Evolutionary conservation across 2,888 invertebrate species (phyloP).

Genomic region (Saturnia japonica): DNA sequence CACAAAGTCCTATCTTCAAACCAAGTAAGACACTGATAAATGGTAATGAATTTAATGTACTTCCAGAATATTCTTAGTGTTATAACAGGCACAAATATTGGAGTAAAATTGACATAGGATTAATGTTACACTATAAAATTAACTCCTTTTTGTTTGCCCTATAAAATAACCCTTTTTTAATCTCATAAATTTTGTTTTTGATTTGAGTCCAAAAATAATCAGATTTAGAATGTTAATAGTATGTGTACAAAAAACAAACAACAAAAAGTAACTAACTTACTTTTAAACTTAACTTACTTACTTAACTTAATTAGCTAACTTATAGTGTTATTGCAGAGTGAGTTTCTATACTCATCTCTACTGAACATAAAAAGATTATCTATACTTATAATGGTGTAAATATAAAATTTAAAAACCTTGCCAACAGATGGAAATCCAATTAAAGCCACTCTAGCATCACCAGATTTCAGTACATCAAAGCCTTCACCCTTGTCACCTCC

Average conservation of each 20-base stretch:
- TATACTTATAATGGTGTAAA: background rate
- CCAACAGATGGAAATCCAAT: constrained; percentile 99
- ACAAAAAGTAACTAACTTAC: too few species aligned
- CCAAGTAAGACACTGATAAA: background rate
- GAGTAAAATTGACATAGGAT: too few species aligned
- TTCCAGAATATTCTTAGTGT: background rate
- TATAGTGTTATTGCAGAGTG: too few species aligned
- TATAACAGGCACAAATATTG: too few species aligned
- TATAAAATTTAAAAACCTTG: constrained; percentile 83
- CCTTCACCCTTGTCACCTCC: constrained; percentile 96
- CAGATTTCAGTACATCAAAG: constrained; percentile 99
- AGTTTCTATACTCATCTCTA: too few species aligned
- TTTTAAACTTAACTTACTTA: too few species aligned
- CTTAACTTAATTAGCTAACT: too few species aligned
- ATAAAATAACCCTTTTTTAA: too few species aligned
- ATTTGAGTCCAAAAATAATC: background rate
- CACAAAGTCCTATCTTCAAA: background rate
- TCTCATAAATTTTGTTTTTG: too few species aligned
- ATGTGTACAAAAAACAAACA: background rate
- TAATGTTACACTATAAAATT: too few species aligned
- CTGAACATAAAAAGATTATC: too few species aligned
- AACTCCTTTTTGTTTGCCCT: too few species aligned
- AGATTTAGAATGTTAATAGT: background rate
- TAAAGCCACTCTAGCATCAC: constrained; percentile 98
- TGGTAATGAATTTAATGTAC: background rate